Conservation (phyloP, 64 coral and sea anemone genomes). For the Montipora efflorescens region DNA sequence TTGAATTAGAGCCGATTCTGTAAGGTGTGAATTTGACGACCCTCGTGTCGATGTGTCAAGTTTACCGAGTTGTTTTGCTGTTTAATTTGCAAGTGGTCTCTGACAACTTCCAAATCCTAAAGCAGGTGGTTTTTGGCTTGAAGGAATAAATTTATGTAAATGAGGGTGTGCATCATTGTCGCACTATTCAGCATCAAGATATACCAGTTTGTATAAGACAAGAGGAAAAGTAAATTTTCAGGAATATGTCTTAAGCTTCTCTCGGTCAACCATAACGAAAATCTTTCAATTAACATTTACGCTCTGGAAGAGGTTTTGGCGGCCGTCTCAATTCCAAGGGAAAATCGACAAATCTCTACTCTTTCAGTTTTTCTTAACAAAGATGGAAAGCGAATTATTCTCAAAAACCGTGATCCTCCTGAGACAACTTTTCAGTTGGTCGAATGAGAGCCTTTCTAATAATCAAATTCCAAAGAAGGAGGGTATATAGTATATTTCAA, state of each 20-base stretch:
- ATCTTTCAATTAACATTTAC: neutral
- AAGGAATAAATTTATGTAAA: slow-evolving; percentile 58
- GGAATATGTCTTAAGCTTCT: slow-evolving; percentile 22
- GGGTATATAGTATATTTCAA: neutral
- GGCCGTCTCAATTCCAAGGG: neutral
- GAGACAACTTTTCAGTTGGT: slow-evolving; percentile 1
- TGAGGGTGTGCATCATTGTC: slow-evolving; percentile 38
- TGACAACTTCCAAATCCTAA: slow-evolving; percentile 15
- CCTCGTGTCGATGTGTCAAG: neutral
- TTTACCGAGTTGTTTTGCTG: slow-evolving; percentile 33
- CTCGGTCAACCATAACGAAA: neutral
- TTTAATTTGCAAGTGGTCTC: slow-evolving; percentile 26
- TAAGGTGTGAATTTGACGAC: neutral
- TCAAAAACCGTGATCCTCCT: neutral
- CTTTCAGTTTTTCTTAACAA: neutral
- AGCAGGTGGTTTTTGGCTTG: slow-evolving; percentile 27
- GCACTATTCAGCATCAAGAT: neutral
- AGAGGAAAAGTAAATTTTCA: slow-evolving; percentile 40
- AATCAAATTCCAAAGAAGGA: neutral
- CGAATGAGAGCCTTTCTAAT: neutral
- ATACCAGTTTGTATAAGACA: neutral
- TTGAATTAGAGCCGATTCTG: neutral
- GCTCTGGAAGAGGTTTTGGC: no score
- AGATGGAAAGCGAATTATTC: neutral
- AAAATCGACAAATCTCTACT: neutral